These are phyloP conservation scores for Microtus pennsylvanicus DNA, from an alignment of 2,113 vertebrate species.

Conservation along the genomic window DNA sequence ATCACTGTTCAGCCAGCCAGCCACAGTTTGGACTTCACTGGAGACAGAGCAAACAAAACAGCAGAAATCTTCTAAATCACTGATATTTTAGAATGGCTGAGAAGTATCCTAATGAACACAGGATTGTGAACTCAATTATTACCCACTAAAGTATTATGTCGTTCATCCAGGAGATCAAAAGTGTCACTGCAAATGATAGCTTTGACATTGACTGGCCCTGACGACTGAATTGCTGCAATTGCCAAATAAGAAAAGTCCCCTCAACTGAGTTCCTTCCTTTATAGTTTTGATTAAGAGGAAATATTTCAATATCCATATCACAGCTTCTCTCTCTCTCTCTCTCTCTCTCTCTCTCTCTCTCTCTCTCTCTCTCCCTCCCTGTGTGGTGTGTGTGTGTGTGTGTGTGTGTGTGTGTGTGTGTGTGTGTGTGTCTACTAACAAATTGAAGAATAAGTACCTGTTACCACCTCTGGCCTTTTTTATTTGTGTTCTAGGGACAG, in stretches of 20 bases:
- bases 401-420: no score
- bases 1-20: not conserved
- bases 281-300: not conserved
- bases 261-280: not conserved
- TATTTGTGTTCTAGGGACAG: not conserved
- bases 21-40: not conserved
- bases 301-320: not conserved
- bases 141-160: not conserved
- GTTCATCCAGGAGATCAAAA: not conserved
- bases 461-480: not conserved
- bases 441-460: not conserved
- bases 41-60: not conserved
- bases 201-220: not conserved
- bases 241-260: not conserved
- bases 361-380: no score
- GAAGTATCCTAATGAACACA: not conserved
- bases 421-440: no score
- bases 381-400: no score
- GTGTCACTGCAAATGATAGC: not conserved
- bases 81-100: not conserved
- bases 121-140: not conserved
- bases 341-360: not conserved
- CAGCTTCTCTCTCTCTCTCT: not conserved
- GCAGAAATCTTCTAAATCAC: not conserved
- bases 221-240: not conserved